Evolutionary conservation across 1,140 invertebrate genomes (phyloP).

Genomic region (Trichonephila inaurata): DNA sequence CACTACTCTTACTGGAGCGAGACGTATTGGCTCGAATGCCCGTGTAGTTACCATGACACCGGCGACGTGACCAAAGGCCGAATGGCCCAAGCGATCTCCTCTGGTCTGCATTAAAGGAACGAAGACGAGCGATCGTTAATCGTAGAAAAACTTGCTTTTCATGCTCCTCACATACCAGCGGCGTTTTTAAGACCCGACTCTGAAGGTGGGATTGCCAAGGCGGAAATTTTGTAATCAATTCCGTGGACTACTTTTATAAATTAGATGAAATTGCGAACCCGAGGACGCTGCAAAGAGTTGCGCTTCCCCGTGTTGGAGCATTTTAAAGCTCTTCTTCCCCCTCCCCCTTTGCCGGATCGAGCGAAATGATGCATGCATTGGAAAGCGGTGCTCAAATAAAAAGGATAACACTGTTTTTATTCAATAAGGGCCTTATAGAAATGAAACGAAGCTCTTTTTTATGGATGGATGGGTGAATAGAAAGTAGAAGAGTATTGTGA

Average conservation of each 20-base stretch:
- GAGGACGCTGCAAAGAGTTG: constrained; percentile 6
- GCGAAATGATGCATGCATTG: constrained; percentile 32
- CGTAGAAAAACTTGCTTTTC: constrained; percentile 52
- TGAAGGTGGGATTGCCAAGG: constrained; percentile 10
- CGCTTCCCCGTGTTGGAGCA: background rate
- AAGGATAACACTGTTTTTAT: constrained; percentile 12
- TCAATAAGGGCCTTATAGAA: background rate
- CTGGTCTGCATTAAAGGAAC: constrained; percentile 3
- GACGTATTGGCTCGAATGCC: constrained; percentile 53
- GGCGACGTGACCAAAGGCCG: constrained; percentile 23
- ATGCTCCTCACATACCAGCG: constrained; percentile 47
- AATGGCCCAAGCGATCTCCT: constrained; percentile 20
- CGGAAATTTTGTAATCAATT: constrained; percentile 55
- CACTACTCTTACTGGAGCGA: constrained; percentile 38
- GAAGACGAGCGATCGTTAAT: constrained; percentile 49
- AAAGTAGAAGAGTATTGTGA: background rate
- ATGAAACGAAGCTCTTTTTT: background rate
- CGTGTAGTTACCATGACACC: constrained; percentile 42
- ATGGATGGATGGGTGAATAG: background rate
- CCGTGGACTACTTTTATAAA: constrained; percentile 46
- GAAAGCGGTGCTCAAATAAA: constrained; percentile 27
- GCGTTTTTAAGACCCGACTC: constrained; percentile 46
- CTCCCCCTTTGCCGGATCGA: background rate
- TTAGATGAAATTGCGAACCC: constrained; percentile 41
- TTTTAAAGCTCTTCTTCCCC: background rate